Base-by-base conservation (phyloP, 2,113 vertebrate genomes). In the Chionis minor region DNA sequence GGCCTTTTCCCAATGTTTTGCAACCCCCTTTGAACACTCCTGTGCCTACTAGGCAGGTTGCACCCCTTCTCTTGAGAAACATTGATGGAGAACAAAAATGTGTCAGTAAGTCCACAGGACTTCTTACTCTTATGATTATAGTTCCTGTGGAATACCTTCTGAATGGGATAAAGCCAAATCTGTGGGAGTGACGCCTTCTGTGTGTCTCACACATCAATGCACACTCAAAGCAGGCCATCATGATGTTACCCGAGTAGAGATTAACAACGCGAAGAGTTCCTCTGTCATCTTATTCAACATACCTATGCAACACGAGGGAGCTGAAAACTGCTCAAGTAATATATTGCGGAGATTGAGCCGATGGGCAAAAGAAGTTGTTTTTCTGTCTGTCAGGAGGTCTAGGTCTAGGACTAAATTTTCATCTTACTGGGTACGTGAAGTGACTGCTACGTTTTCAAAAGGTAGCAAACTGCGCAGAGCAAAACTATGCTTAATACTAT, bases 201-300 rank as follows among this genome's bases (percentile, higher is more conserved):
- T 35, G 1, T 70, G 6, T 59, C n/a, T 22, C 4, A 6, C 8
- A 1, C 27, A 35, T 54, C 32, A 24, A 0, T 51, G 24, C 11
- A 1, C 51, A 8, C 28, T n/a, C 22, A 58, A 23, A 79, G 23
- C 27, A 44, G 84, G 44, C 61, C 71, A 5, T 51, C 0, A 0
- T 27, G 21, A 28, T 4, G 12, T 44, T 82, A 62, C 23, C 8
- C 13, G 49, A 27, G 55, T 6, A 10, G 66, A 55, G 80, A 74
- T 58, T 12, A 69, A 20, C 26, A 23, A 3, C 3, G 2, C 47
- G 28, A 79, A 58, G 75, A 66, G 26, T 35, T 91, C 11, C 20
- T 59, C 14, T 72, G 44, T 91, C 20, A 59, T 45, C 26, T 85
- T 79, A 8, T 24, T 73, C 52, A 33, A 14, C 8, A 4, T 59